phyloP scores from a whole-genome alignment of 1,140 invertebrate genomes.

The Tachypleus tridentatus region DNA sequence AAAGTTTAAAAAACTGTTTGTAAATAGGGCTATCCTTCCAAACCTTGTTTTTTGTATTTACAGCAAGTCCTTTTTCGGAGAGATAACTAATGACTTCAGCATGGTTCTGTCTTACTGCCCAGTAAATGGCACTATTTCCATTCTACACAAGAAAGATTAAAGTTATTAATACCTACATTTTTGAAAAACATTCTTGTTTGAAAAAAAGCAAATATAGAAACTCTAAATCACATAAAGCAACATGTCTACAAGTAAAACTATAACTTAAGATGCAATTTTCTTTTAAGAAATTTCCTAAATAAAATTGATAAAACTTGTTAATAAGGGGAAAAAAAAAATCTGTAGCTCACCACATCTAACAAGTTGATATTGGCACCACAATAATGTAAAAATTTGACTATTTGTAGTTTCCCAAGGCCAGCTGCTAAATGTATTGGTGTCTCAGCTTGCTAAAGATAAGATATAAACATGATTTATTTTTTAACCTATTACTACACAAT shows the following conservation, averaged over 20 bases:
- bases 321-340: neutral
- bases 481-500: too few relatives aligned
- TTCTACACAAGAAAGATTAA: constrained; percentile 26
- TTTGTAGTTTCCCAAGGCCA: constrained; percentile 41
- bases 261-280: too few relatives aligned
- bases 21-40: constrained; percentile 9
- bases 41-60: constrained; percentile 43
- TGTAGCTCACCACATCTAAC: constrained; percentile 34
- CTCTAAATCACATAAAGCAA: too few relatives aligned
- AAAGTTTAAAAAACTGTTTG: neutral
- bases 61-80: constrained; percentile 36
- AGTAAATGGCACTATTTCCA: constrained; percentile 45
- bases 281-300: too few relatives aligned
- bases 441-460: constrained; percentile 40
- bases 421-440: constrained; percentile 45
- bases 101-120: constrained; percentile 47
- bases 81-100: constrained; percentile 38
- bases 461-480: too few relatives aligned
- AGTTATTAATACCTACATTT: too few relatives aligned
- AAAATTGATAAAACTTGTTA: neutral
- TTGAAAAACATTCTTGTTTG: too few relatives aligned
- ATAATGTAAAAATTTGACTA: constrained; percentile 40
- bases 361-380: constrained; percentile 39
- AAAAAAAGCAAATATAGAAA: too few relatives aligned
- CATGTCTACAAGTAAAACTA: too few relatives aligned